Percentiles rank a stretch among this genome's conserved stretches.
These are phyloP conservation scores for Hemitrygon akajei DNA, from an alignment of 2,797 vertebrate species.

Conservation along the genomic window DNA sequence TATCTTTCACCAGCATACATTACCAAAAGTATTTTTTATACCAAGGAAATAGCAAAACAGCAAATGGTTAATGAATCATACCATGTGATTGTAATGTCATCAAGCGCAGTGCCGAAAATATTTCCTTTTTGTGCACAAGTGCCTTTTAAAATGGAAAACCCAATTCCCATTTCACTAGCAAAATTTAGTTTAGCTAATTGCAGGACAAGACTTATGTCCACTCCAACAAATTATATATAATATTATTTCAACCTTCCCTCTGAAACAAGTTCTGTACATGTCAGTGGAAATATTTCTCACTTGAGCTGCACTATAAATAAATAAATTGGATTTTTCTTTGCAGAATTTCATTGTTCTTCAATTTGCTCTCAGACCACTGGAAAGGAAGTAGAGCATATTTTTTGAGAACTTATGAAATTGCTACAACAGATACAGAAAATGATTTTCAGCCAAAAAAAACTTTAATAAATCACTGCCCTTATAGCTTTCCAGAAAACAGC, in stretches of 20 bases:
- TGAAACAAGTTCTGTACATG: neutral
- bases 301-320: slow-evolving; percentile 30
- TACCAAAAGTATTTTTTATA: neutral
- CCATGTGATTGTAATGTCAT: neutral
- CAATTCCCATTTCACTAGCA: neutral
- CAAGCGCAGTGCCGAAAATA: neutral
- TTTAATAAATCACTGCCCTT: slow-evolving; percentile 32
- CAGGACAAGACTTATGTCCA: neutral
- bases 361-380: neutral
- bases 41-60: neutral
- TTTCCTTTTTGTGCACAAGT: neutral
- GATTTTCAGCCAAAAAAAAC: slow-evolving; percentile 16
- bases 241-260: neutral
- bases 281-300: slow-evolving; percentile 29
- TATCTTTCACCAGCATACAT: neutral
- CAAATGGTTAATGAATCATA: neutral
- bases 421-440: slow-evolving; percentile 33
- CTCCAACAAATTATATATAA: neutral
- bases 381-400: slow-evolving; percentile 1
- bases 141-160: slow-evolving; percentile 11
- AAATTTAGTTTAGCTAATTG: neutral
- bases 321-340: slow-evolving; percentile 34
- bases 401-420: slow-evolving; percentile 32
- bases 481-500: neutral
- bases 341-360: slow-evolving; percentile 34